Conservation (phyloP, 2,113 vertebrate genomes). For the Phainopepla nitens region DNA sequence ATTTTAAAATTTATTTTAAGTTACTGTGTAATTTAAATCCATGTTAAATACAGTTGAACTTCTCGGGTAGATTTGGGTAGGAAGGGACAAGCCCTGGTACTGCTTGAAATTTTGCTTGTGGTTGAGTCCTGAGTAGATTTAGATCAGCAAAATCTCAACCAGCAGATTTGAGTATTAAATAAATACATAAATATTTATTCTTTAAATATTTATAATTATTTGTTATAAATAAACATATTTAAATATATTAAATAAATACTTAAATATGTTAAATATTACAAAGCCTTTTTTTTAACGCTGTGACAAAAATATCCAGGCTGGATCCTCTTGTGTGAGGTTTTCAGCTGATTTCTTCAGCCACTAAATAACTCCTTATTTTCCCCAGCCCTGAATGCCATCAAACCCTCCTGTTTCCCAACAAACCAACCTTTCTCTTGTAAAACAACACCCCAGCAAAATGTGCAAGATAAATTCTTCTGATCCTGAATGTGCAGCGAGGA, state of each 20-base stretch:
- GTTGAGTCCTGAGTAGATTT: neutral
- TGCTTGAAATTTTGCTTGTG: neutral
- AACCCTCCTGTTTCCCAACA: neutral
- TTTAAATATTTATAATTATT: neutral
- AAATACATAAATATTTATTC: neutral
- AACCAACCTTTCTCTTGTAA: neutral
- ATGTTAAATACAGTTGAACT: neutral
- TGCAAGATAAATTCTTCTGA: neutral
- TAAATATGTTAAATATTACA: neutral
- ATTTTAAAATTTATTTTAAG: no score
- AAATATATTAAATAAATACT: neutral
- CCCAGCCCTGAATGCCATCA: neutral
- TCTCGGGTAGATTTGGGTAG: neutral
- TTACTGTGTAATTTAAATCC: no score
- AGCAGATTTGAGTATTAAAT: neutral
- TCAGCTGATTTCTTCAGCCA: neutral
- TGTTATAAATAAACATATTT: neutral
- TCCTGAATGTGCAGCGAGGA: neutral
- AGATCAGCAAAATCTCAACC: neutral
- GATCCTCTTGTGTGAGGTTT: neutral
- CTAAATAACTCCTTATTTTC: neutral
- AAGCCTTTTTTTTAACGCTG: neutral
- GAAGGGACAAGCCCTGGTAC: neutral
- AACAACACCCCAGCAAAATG: neutral
- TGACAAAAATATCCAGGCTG: neutral